A percentile compares a stretch with the other conserved stretches of the same genome.
Conservation (phyloP, 2,113 vertebrate genomes). For the Cyrtonyx montezumae region DNA sequence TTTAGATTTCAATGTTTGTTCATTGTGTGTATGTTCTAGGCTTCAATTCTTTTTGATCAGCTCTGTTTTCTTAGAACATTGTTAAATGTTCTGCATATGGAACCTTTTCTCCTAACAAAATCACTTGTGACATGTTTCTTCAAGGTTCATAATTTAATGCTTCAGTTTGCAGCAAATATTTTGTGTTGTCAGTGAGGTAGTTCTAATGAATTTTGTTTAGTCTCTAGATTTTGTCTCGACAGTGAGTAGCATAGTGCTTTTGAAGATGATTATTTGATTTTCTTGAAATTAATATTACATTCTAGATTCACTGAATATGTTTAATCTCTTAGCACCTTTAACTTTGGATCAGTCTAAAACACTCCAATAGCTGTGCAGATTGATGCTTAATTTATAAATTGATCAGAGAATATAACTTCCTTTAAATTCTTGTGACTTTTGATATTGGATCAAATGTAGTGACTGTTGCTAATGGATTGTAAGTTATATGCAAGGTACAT, state of each 20-base stretch:
- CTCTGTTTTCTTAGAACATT: not conserved
- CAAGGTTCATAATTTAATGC: not conserved
- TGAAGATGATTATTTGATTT: not conserved
- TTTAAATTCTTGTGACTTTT: not conserved
- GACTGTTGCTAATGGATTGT: not conserved
- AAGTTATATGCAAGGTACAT: not conserved
- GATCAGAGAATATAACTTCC: not conserved
- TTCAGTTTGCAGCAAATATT: not conserved
- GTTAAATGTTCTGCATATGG: not conserved
- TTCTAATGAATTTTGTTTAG: not conserved
- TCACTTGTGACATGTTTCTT: not conserved
- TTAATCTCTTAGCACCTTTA: not conserved
- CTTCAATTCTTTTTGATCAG: not conserved
- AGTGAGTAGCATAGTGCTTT: not conserved
- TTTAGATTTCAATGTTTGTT: not conserved
- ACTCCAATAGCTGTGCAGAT: not conserved
- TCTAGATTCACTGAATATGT: not conserved
- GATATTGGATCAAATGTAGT: not conserved
- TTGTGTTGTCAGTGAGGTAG: not conserved
- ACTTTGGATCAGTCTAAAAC: not conserved
- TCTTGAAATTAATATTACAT: not conserved
- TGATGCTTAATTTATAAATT: not conserved
- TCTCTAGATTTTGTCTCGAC: not conserved
- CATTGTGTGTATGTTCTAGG: not conserved
- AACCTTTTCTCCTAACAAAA: not conserved